A percentile compares a stretch with the other conserved stretches of the same genome.
phyloP scores from a whole-genome alignment of 2,797 vertebrate genomes.

The Pogonophryne albipinna region DNA sequence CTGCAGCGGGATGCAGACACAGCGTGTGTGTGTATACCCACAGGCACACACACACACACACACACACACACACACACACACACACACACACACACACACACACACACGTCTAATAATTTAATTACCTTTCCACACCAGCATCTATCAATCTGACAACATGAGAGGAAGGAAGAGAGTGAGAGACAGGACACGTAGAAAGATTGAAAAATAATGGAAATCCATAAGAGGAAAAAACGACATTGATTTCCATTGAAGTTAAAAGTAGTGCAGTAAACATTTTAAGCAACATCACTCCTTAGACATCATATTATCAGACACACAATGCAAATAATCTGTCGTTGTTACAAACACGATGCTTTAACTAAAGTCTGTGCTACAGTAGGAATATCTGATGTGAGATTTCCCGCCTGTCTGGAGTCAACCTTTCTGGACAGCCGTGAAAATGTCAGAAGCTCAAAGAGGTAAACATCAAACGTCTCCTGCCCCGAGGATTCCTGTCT shows the following conservation, averaged over 20 bases:
- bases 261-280: not conserved
- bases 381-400: not conserved
- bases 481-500: constrained; percentile 4
- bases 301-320: not conserved
- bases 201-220: constrained; percentile 3
- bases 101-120: constrained; percentile 3
- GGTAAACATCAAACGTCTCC: constrained; percentile 34
- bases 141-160: constrained; percentile 13
- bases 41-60: not conserved
- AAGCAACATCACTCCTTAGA: not conserved
- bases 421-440: constrained; percentile 27
- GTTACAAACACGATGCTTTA: not conserved
- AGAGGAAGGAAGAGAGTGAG: not conserved
- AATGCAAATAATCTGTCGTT: not conserved
- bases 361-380: not conserved
- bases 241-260: not conserved
- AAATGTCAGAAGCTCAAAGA: constrained; percentile 40
- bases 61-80: too few relatives aligned
- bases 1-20: constrained; percentile 26
- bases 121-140: constrained; percentile 28
- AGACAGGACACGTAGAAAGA: not conserved
- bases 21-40: not conserved
- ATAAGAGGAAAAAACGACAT: not conserved
- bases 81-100: too few relatives aligned
- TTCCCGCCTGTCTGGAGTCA: not conserved